phyloP scores from a whole-genome alignment of 2,888 invertebrate species.

The Scaptomyza flava region DNA sequence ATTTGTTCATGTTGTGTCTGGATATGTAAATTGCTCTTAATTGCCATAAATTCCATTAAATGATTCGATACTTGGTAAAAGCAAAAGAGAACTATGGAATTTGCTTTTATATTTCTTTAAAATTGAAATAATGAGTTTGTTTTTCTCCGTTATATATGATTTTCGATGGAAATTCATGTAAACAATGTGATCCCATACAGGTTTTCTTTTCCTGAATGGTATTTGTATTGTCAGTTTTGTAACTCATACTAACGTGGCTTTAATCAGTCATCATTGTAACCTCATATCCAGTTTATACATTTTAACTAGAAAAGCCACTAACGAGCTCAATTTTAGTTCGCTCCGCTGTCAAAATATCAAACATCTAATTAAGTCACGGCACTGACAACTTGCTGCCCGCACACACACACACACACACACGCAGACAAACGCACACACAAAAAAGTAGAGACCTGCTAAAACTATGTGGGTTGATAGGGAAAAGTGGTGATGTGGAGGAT shows the following conservation, averaged over 20 bases:
- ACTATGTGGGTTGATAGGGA: constrained; percentile 19
- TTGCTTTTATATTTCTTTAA: neutral
- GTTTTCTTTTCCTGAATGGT: neutral
- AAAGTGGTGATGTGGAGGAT: constrained; percentile 12
- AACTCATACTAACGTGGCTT: neutral
- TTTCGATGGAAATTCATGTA: too few relatives aligned
- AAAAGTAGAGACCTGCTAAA: constrained; percentile 19
- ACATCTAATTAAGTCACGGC: constrained; percentile 67
- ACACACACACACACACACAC: neutral
- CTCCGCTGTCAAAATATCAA: constrained; percentile 62
- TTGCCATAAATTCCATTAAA: neutral
- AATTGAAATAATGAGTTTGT: neutral
- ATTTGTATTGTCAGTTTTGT: neutral
- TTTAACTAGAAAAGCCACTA: constrained; percentile 47
- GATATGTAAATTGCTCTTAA: neutral
- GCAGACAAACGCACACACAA: constrained; percentile 14
- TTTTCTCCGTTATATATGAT: neutral
- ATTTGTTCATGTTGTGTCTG: neutral
- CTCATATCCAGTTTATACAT: constrained; percentile 9
- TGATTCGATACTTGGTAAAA: neutral
- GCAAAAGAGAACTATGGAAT: neutral
- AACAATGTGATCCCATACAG: too few relatives aligned
- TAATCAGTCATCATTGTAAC: constrained; percentile 13
- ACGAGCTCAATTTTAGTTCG: constrained; percentile 54
- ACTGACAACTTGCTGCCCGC: constrained; percentile 41